phyloP scores from a whole-genome alignment of 1,140 invertebrate species.

The Calephelis virginiensis region DNA sequence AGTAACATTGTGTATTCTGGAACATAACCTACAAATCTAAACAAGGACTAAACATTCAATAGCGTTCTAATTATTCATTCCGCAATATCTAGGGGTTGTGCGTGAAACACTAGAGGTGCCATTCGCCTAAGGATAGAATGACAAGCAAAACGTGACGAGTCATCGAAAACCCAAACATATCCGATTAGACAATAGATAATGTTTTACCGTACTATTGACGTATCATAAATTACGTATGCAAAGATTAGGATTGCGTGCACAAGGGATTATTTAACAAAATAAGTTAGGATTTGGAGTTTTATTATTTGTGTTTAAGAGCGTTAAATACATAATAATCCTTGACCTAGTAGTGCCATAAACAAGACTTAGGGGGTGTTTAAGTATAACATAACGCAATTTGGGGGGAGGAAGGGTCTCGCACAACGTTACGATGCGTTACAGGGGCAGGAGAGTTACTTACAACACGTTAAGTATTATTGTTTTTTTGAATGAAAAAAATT shows the following conservation, averaged over 20 bases:
- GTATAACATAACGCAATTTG: too few species aligned
- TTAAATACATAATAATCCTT: too few species aligned
- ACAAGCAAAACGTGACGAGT: constrained; percentile 29
- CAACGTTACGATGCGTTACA: too few species aligned
- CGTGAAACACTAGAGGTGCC: constrained; percentile 35
- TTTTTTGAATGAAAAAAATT: too few species aligned
- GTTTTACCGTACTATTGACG: neutral
- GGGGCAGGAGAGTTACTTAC: too few species aligned
- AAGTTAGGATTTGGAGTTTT: too few species aligned
- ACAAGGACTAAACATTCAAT: constrained; percentile 12
- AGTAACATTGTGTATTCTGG: neutral
- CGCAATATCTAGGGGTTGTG: constrained; percentile 26
- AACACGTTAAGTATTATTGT: too few species aligned
- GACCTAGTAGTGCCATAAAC: too few species aligned
- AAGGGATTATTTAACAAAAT: too few species aligned
- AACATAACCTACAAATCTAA: constrained; percentile 5
- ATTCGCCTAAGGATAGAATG: constrained; percentile 18
- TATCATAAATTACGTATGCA: constrained; percentile 1
- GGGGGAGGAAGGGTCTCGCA: too few species aligned
- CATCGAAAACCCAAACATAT: neutral
- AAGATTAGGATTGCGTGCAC: neutral
- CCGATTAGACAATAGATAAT: constrained; percentile 5
- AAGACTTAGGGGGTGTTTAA: too few species aligned
- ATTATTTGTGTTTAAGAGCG: too few species aligned
- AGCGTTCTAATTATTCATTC: constrained; percentile 20